Percentiles rank a stretch among this genome's conserved stretches.
These are phyloP conservation scores for Andrena marginata DNA, from an alignment of 2,888 invertebrate genomes.

Conservation along the genomic window DNA sequence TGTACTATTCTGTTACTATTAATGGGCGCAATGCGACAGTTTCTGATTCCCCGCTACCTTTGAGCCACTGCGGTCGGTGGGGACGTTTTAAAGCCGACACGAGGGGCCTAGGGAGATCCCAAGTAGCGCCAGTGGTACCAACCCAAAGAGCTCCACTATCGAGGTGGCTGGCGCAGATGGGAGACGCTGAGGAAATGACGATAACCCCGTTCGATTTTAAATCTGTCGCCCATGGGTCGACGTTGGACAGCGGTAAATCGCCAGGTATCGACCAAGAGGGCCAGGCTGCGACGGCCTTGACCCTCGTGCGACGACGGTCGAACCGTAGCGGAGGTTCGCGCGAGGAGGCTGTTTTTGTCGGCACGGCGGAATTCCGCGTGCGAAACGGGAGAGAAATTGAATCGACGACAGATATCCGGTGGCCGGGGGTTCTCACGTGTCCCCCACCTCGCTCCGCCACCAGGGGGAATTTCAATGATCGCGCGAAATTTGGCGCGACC, in stretches of 20 bases:
- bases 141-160: background rate
- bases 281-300: slow-evolving; percentile 72
- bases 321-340: slow-evolving; percentile 46
- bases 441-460: background rate
- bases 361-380: slow-evolving; percentile 44
- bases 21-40: slow-evolving; percentile 29
- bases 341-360: slow-evolving; percentile 48
- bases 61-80: slow-evolving; percentile 5
- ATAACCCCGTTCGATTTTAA: no score
- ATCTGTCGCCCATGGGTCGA: no score
- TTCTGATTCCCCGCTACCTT: slow-evolving; percentile 25
- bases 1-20: slow-evolving; percentile 30
- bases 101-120: no score
- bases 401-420: slow-evolving; percentile 29
- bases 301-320: slow-evolving; percentile 65
- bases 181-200: no score
- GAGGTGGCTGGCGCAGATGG: no score
- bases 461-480: slow-evolving; percentile 62
- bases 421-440: slow-evolving; percentile 30
- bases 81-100: no score
- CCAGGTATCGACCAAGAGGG: slow-evolving; percentile 54
- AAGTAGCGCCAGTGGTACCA: background rate
- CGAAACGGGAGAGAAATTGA: slow-evolving; percentile 30
- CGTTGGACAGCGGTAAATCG: background rate
- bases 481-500: slow-evolving; percentile 61